phyloP scores from a whole-genome alignment of 2,797 vertebrate genomes.

The Parotocinclus haroldoi region DNA sequence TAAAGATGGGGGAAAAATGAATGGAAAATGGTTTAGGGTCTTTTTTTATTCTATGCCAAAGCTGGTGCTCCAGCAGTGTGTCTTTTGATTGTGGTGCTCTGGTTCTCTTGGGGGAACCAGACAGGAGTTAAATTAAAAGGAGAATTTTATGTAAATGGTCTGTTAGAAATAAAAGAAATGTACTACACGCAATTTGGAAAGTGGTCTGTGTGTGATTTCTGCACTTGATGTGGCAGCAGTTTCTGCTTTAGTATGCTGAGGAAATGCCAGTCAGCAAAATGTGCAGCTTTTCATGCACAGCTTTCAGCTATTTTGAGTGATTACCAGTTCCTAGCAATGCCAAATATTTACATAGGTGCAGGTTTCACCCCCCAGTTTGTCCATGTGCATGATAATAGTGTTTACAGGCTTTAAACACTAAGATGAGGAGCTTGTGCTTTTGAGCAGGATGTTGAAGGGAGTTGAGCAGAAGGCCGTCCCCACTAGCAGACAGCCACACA shows the following conservation, averaged over 20 bases:
- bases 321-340: background rate
- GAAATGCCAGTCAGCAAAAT: background rate
- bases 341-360: background rate
- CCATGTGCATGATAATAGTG: background rate
- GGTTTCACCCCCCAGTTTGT: background rate
- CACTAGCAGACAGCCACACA: constrained; percentile 59
- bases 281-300: background rate
- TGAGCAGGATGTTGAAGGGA: constrained; percentile 45
- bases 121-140: constrained; percentile 83
- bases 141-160: constrained; percentile 89
- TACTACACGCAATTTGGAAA: constrained; percentile 71
- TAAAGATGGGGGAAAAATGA: constrained; percentile 48
- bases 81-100: constrained; percentile 59
- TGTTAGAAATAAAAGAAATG: constrained; percentile 84
- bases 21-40: constrained; percentile 47
- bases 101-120: constrained; percentile 53
- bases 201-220: constrained; percentile 46
- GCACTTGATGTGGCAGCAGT: background rate
- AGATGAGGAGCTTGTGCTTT: constrained; percentile 1
- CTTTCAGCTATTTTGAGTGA: background rate
- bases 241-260: background rate
- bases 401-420: background rate
- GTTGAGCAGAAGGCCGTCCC: constrained; percentile 47
- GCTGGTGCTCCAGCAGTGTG: constrained; percentile 80
- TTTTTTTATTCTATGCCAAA: constrained; percentile 86